Evolutionary conservation across 2,888 invertebrate species (phyloP).

Genomic region (Agrotis puta): DNA sequence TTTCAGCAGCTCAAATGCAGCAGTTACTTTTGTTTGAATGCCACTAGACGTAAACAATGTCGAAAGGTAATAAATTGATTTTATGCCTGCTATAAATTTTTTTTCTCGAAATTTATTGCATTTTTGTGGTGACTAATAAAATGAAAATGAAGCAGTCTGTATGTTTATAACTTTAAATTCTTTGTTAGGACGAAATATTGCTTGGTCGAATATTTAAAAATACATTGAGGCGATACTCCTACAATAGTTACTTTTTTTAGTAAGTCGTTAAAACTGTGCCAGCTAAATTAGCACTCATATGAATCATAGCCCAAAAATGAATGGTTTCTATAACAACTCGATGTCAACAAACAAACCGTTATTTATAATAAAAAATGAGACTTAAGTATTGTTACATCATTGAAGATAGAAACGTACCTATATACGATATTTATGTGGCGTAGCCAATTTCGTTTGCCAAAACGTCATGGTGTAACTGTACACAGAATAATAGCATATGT

Average conservation of each 20-base stretch:
- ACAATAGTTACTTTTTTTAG: neutral
- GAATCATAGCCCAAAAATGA: constrained; percentile 57
- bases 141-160: too few species aligned
- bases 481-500: constrained; percentile 32
- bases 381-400: constrained; percentile 11
- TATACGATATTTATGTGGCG: constrained; percentile 5
- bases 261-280: constrained; percentile 33
- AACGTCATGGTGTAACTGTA: constrained; percentile 39
- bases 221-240: too few species aligned
- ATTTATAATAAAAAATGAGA: constrained; percentile 16
- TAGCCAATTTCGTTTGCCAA: constrained; percentile 30
- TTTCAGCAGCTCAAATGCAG: constrained; percentile 17
- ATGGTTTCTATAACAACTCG: constrained; percentile 65
- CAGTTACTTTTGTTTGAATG: constrained; percentile 1
- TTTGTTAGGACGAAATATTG: too few species aligned
- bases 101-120: neutral
- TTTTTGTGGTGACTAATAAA: too few species aligned
- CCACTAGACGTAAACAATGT: constrained; percentile 8
- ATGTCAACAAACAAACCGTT: constrained; percentile 67
- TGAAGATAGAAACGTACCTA: constrained; percentile 1
- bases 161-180: too few species aligned
- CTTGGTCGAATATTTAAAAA: too few species aligned
- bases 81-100: neutral
- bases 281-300: constrained; percentile 33
- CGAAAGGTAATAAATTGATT: neutral